phyloP scores from a whole-genome alignment of 1,140 invertebrate genomes.

The Drosophila auraria region DNA sequence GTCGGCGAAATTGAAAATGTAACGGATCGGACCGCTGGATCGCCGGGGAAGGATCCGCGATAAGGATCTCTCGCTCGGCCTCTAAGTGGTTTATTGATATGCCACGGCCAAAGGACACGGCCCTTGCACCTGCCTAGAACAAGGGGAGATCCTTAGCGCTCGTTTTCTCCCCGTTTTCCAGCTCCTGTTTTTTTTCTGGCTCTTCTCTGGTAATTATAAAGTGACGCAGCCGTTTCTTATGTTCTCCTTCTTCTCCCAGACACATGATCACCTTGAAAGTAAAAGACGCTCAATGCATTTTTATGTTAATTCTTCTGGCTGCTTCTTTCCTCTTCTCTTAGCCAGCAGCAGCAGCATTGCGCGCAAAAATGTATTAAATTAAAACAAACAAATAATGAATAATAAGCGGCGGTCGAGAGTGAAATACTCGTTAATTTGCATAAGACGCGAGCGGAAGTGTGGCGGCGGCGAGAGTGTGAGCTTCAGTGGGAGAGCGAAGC shows the following conservation, averaged over 20 bases:
- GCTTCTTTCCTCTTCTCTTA: constrained; percentile 30
- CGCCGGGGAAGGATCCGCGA: constrained; percentile 43
- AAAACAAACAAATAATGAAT: constrained; percentile 84
- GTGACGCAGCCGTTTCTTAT: constrained; percentile 55
- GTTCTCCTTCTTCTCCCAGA: constrained; percentile 7
- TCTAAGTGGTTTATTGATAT: constrained; percentile 79
- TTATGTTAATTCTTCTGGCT: constrained; percentile 67
- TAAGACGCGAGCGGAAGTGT: constrained; percentile 44
- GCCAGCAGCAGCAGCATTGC: constrained; percentile 57
- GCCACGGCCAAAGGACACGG: constrained; percentile 47
- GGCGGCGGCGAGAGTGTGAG: constrained; percentile 12
- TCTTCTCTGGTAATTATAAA: constrained; percentile 39
- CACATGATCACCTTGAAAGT: constrained; percentile 79
- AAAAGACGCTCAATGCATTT: constrained; percentile 77
- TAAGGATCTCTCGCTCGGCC: constrained; percentile 55
- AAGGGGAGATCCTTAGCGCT: constrained; percentile 18
- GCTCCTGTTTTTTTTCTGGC: constrained; percentile 16
- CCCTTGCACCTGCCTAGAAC: constrained; percentile 59
- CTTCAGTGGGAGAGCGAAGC: neutral
- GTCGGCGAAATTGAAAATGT: constrained; percentile 80
- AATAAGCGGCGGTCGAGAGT: constrained; percentile 67
- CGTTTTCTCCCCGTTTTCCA: constrained; percentile 10
- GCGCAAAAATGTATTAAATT: constrained; percentile 81
- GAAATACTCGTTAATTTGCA: constrained; percentile 61
- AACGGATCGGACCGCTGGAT: constrained; percentile 56